These are phyloP conservation scores for Theretra japonica DNA, from an alignment of 2,888 invertebrate species.

Conservation along the genomic window DNA sequence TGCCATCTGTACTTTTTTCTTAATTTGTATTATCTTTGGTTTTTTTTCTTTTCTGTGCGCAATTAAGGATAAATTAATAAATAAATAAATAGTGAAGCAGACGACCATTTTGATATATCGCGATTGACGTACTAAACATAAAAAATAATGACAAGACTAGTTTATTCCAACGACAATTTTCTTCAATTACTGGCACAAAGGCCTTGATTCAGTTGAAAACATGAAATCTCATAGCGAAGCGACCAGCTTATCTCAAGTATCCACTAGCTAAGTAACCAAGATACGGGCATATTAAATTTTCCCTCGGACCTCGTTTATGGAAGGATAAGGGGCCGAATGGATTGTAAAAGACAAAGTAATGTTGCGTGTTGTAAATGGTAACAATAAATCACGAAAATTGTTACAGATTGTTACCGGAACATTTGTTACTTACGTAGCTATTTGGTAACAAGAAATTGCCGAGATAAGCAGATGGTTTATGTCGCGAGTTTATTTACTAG, in stretches of 20 bases:
- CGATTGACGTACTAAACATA: too few relatives aligned
- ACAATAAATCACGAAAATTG: slow-evolving; percentile 4
- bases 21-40: too few relatives aligned
- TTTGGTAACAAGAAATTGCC: background rate
- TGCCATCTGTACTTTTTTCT: too few relatives aligned
- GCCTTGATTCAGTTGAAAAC: background rate
- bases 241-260: background rate
- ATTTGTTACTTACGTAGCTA: background rate
- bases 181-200: too few relatives aligned
- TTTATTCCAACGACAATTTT: too few relatives aligned
- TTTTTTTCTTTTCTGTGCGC: too few relatives aligned
- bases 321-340: background rate
- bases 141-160: too few relatives aligned
- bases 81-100: too few relatives aligned
- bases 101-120: too few relatives aligned
- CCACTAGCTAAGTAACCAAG: background rate
- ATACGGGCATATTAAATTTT: background rate
- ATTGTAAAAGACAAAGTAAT: slow-evolving; percentile 11
- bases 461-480: background rate
- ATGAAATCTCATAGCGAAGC: background rate
- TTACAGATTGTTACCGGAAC: background rate
- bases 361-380: background rate
- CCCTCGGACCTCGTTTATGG: slow-evolving; percentile 3
- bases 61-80: too few relatives aligned
- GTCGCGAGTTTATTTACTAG: background rate